These are phyloP conservation scores for Pluvialis apricaria DNA, from an alignment of 2,113 vertebrate species.

Conservation along the genomic window DNA sequence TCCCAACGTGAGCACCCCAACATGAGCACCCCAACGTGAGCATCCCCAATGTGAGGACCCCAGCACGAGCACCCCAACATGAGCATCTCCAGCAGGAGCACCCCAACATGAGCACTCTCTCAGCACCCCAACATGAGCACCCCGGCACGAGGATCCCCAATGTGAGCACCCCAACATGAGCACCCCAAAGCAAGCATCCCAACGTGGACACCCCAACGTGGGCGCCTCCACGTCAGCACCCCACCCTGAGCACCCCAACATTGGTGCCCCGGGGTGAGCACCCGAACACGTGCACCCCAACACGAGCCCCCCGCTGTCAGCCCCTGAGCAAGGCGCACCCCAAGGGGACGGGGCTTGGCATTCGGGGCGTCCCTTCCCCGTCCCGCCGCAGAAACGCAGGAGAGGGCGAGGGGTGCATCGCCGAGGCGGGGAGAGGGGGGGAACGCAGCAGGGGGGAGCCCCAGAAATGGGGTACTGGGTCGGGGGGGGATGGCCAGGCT, in stretches of 20 bases:
- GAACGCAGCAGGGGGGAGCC: not conserved
- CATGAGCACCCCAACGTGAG: fast-evolving
- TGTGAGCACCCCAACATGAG: not conserved
- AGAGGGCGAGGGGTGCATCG: fast-evolving
- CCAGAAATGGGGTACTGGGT: not conserved
- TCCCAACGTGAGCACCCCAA: too few relatives aligned
- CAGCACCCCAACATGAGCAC: too few relatives aligned
- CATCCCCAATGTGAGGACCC: fast-evolving
- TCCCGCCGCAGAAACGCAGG: not conserved
- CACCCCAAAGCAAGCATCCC: not conserved
- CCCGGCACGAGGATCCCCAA: not conserved
- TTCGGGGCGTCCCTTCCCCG: not conserved
- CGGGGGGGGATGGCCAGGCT: too few relatives aligned
- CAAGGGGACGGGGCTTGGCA: not conserved
- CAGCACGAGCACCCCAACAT: fast-evolving
- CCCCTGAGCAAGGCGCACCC: not conserved
- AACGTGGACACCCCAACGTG: not conserved
- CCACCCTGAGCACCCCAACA: not conserved
- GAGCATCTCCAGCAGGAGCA: too few relatives aligned
- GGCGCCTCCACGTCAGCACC: not conserved
- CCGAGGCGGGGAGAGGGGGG: too few relatives aligned
- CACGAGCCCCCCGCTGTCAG: not conserved
- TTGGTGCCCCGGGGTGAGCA: too few relatives aligned
- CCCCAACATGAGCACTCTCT: too few relatives aligned
- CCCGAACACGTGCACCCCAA: not conserved